Percentiles rank a stretch among this genome's conserved stretches.
Evolutionary conservation across 2,113 vertebrate genomes (phyloP).

Genomic region (Pao palembangensis): DNA sequence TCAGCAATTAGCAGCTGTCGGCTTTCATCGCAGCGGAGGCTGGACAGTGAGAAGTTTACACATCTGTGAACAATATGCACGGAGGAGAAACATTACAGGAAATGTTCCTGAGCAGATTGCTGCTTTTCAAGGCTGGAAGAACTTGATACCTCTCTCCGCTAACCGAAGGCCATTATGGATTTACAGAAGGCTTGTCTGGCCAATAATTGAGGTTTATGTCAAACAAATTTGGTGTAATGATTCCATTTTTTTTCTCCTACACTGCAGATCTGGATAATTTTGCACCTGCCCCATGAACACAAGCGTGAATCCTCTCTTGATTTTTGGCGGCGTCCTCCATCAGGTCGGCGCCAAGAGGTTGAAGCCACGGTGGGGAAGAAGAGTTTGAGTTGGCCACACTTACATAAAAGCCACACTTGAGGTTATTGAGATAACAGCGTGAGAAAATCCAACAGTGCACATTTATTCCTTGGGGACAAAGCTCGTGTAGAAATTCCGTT

Average conservation of each 20-base stretch:
- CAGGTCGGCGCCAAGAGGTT: not conserved
- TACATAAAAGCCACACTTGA: slow-evolving; percentile 6
- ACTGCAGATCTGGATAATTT: slow-evolving; percentile 2
- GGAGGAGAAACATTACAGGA: slow-evolving; percentile 42
- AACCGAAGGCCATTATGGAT: slow-evolving; percentile 43
- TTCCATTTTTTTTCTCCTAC: not conserved
- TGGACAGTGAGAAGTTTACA: slow-evolving; percentile 40
- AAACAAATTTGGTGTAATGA: slow-evolving; percentile 25
- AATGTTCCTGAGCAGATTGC: slow-evolving; percentile 44
- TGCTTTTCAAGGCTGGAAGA: slow-evolving; percentile 46
- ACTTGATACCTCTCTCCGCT: slow-evolving; percentile 14
- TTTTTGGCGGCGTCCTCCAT: slow-evolving; percentile 1
- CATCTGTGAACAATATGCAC: slow-evolving; percentile 67
- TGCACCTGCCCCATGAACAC: slow-evolving; percentile 35
- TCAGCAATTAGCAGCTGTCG: slow-evolving; percentile 57
- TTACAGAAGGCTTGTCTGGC: slow-evolving; percentile 10
- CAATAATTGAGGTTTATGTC: slow-evolving; percentile 21
- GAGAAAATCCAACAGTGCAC: slow-evolving; percentile 19
- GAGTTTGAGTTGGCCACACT: slow-evolving; percentile 5
- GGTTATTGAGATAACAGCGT: slow-evolving; percentile 28
- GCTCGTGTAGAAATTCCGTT: slow-evolving; percentile 23
- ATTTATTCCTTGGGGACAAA: slow-evolving; percentile 8
- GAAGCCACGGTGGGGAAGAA: not conserved
- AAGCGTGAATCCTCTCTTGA: not conserved
- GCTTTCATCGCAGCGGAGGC: slow-evolving; percentile 30